Evolutionary conservation across 2,888 invertebrate genomes (phyloP).

Genomic region (Dysmachus trigonus): DNA sequence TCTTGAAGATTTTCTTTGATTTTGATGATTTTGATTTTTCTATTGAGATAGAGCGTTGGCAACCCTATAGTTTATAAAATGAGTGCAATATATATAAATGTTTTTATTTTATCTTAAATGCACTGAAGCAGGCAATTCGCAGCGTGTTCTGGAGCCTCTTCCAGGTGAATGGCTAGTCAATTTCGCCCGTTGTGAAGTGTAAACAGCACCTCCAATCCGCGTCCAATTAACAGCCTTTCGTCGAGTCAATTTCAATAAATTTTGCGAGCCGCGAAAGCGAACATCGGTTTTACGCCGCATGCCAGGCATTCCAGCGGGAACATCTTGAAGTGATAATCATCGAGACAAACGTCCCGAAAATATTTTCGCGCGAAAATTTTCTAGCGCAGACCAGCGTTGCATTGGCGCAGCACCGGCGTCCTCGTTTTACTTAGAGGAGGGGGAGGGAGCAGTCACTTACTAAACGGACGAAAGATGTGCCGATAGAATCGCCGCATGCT

Average conservation of each 20-base stretch:
- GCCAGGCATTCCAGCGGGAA: constrained; percentile 7
- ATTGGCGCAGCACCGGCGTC: too few relatives aligned
- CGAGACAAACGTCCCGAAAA: constrained; percentile 29
- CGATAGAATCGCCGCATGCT: neutral
- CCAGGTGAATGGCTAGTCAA: constrained; percentile 4
- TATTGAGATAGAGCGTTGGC: neutral
- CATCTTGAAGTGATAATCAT: constrained; percentile 37
- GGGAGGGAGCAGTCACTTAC: neutral
- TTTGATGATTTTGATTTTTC: neutral
- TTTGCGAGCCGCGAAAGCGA: constrained; percentile 2
- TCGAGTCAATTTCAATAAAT: constrained; percentile 32
- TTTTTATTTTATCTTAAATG: neutral
- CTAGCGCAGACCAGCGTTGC: neutral
- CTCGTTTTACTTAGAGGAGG: neutral
- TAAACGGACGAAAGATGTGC: neutral
- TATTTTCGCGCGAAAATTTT: constrained; percentile 28
- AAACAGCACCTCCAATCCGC: constrained; percentile 19
- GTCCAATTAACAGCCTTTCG: constrained; percentile 23
- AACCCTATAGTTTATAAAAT: neutral
- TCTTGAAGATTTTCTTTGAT: too few relatives aligned
- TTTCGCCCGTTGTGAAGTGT: neutral
- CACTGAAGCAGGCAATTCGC: neutral
- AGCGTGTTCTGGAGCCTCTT: neutral
- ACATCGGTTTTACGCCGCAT: constrained; percentile 15
- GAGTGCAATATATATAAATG: neutral